These are phyloP conservation scores for Chloroceryle aenea DNA, from an alignment of 2,113 vertebrate species.

Conservation along the genomic window DNA sequence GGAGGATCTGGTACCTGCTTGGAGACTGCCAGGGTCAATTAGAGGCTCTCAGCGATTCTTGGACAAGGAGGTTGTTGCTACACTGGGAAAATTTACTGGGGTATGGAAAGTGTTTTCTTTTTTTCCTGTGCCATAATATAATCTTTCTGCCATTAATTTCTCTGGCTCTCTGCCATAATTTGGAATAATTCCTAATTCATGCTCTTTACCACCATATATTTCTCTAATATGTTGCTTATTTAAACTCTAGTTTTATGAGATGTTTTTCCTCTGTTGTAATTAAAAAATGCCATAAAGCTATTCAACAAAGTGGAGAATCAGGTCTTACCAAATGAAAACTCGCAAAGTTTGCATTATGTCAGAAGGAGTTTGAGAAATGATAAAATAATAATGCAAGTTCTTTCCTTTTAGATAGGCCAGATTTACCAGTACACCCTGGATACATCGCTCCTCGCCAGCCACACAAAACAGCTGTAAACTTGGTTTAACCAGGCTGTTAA, in stretches of 20 bases:
- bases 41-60: background rate
- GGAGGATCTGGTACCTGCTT: background rate
- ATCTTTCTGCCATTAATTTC: background rate
- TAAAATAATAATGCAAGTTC: conserved; percentile 25
- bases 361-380: background rate
- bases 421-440: background rate
- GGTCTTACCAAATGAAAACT: background rate
- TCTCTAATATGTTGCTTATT: background rate
- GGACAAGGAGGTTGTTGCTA: background rate
- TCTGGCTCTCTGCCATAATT: background rate
- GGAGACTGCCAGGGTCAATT: background rate
- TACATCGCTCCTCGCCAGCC: background rate
- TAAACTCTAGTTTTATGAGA: background rate
- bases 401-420: background rate
- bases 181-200: background rate
- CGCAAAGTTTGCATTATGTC: background rate
- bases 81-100: background rate
- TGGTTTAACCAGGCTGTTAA: conserved; percentile 57
- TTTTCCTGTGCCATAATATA: background rate
- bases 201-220: background rate
- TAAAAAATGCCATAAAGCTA: background rate
- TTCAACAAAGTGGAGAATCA: background rate
- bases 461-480: conserved; percentile 45
- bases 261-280: background rate
- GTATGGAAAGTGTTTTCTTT: background rate